phyloP scores from a whole-genome alignment of 2,797 vertebrate species.

The Darevskia mixta region DNA sequence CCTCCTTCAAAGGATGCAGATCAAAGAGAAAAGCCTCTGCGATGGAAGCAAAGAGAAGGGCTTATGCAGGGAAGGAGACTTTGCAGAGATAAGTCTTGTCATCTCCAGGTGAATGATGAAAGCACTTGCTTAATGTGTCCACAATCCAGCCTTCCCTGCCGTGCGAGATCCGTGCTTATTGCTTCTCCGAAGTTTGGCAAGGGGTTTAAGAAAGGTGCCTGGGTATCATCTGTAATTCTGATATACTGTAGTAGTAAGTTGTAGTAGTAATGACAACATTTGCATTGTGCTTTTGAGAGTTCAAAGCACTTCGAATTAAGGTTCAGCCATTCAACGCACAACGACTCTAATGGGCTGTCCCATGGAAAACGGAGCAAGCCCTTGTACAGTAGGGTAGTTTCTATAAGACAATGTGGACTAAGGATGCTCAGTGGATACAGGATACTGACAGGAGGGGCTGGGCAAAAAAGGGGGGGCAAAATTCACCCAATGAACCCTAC shows the following conservation, averaged over 20 bases:
- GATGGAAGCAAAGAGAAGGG: background rate
- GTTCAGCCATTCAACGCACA: background rate
- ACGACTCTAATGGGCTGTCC: no score
- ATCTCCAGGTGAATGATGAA: background rate
- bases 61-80: background rate
- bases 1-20: slow-evolving; percentile 24
- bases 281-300: background rate
- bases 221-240: no score
- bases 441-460: no score
- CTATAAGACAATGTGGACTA: no score
- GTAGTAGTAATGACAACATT: no score
- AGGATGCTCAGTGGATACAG: no score
- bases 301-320: background rate
- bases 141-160: background rate
- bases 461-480: no score
- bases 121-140: background rate
- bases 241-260: no score
- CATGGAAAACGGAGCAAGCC: no score
- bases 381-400: no score
- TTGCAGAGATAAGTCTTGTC: background rate
- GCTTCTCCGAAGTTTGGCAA: background rate
- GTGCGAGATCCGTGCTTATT: background rate
- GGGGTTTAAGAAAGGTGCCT: background rate
- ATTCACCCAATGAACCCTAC: no score
- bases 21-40: background rate